Conservation (phyloP, 37 sponge, comb jelly and placozoan genomes). For the Halisarca cf. caerulea region DNA sequence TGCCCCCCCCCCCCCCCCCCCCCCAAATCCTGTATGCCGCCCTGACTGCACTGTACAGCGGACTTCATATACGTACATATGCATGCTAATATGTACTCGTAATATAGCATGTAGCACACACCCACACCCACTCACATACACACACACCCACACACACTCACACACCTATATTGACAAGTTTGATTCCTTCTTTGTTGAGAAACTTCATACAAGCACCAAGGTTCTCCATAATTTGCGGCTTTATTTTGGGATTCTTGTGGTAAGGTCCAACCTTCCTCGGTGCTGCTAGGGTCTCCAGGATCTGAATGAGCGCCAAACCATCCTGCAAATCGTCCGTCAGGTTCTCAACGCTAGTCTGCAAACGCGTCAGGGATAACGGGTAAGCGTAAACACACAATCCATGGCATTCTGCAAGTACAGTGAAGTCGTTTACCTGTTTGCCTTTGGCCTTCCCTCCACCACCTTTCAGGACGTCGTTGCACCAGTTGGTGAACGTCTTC, state of each 20-base stretch:
- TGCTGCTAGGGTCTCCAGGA: conserved; percentile 80
- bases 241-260: conserved; percentile 64
- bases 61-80: background rate
- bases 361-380: background rate
- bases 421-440: no score
- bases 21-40: no score
- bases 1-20: no score
- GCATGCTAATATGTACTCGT: no score
- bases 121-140: no score
- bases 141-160: background rate
- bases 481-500: conserved; percentile 75
- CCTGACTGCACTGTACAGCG: no score
- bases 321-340: conserved; percentile 81
- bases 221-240: conserved; percentile 83
- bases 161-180: conserved; percentile 86
- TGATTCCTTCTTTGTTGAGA: conserved; percentile 60
- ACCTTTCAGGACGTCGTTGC: conserved; percentile 54
- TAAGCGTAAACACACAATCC: background rate
- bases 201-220: conserved; percentile 66
- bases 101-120: no score
- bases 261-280: conserved; percentile 75
- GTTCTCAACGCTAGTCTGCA: conserved; percentile 35
- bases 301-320: conserved; percentile 80
- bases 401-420: no score
- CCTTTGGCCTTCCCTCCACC: background rate